Evolutionary conservation across 53 echinoderm and acorn worm genomes (phyloP).

Genomic region (Stichopus horrens): DNA sequence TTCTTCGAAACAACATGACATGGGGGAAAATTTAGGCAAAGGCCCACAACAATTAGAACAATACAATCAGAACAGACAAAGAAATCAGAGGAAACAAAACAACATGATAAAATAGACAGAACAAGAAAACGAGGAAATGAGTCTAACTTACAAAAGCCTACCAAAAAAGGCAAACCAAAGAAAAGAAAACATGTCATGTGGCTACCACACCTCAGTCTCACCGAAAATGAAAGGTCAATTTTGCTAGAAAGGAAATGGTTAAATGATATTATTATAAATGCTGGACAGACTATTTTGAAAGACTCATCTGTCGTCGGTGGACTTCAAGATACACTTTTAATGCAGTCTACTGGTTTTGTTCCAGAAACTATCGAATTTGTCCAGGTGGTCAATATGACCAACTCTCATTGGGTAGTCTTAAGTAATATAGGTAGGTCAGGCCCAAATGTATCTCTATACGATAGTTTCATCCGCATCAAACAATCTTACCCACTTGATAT

Average conservation of each 20-base stretch:
- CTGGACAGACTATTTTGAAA: background rate
- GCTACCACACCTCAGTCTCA: background rate
- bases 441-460: background rate
- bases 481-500: background rate
- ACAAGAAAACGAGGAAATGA: too few relatives aligned
- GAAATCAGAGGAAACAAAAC: too few relatives aligned
- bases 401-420: background rate
- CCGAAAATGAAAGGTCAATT: background rate
- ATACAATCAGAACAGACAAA: too few relatives aligned
- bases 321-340: background rate
- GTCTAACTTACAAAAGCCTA: too few relatives aligned
- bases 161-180: background rate
- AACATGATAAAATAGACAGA: too few relatives aligned
- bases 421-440: constrained; percentile 13
- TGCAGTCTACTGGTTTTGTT: constrained; percentile 11
- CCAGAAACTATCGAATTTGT: constrained; percentile 11
- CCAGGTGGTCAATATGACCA: constrained; percentile 9
- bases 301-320: background rate
- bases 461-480: background rate
- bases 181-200: background rate
- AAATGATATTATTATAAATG: background rate
- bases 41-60: too few relatives aligned
- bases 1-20: too few relatives aligned
- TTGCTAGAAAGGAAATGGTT: background rate
- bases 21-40: too few relatives aligned